Percentiles rank a stretch among this genome's conserved stretches.
Conservation (phyloP, 2,888 invertebrate species). For the Osmoderma eremita region DNA sequence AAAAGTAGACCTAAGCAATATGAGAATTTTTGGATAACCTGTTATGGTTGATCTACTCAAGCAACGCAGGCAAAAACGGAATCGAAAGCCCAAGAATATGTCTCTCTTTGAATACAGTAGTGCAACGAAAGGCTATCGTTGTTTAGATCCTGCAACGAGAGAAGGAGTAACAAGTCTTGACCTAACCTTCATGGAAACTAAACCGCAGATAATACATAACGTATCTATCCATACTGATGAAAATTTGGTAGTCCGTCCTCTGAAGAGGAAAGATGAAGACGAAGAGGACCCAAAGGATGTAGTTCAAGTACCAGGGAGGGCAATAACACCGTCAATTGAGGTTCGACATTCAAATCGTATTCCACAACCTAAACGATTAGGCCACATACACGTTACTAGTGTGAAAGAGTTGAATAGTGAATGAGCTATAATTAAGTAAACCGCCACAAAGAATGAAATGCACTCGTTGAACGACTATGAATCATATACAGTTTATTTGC, state of each 20-base stretch:
- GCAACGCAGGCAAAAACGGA: conserved; percentile 7
- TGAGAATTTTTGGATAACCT: neutral
- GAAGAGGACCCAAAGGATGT: neutral
- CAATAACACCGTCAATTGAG: neutral
- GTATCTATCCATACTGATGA: too few relatives aligned
- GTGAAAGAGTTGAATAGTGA: neutral
- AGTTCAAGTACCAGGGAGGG: too few relatives aligned
- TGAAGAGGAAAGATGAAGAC: neutral
- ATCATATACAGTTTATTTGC: too few relatives aligned
- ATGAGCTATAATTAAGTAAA: neutral
- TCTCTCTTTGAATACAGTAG: neutral
- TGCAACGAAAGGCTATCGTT: neutral
- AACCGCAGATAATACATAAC: neutral
- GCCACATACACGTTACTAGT: neutral
- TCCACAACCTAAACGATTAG: neutral
- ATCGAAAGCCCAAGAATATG: conserved; percentile 1
- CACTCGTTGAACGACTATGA: neutral
- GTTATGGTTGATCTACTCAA: neutral
- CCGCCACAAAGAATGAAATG: neutral
- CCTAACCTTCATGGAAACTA: neutral
- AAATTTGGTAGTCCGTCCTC: neutral
- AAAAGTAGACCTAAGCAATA: neutral
- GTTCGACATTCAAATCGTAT: neutral
- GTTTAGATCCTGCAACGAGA: conserved; percentile 1
- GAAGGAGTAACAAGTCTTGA: conserved; percentile 2